Evolutionary conservation across 2,797 vertebrate genomes (phyloP).

Genomic region (Clarias laeviceps): DNA sequence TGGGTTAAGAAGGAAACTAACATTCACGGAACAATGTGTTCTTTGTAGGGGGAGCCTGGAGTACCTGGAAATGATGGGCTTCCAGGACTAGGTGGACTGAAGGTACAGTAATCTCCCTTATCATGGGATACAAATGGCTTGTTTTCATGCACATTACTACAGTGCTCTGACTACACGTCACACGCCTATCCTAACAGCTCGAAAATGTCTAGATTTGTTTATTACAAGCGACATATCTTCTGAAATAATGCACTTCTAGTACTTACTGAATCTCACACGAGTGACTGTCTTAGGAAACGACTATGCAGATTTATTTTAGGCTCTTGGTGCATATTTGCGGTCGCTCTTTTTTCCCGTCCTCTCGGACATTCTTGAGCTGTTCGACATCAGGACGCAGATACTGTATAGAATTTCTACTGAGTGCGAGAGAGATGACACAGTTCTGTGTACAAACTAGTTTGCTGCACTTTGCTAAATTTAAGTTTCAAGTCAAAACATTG

Average conservation of each 20-base stretch:
- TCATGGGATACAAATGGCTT: not conserved
- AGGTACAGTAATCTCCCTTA: conserved; percentile 55
- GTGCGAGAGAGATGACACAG: too few relatives aligned
- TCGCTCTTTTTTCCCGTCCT: conserved; percentile 28
- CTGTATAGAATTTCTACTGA: too few relatives aligned
- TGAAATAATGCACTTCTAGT: not conserved
- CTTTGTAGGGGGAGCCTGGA: conserved; percentile 60
- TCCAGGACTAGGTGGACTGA: conserved; percentile 57
- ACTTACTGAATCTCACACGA: not conserved
- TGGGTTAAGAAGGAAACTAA: not conserved
- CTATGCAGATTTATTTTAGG: conserved; percentile 38
- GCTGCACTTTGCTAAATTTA: conserved; percentile 16
- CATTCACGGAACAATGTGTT: conserved; percentile 4
- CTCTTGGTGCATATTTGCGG: conserved; percentile 50
- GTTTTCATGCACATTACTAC: not conserved
- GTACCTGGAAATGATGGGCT: conserved; percentile 56
- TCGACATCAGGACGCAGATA: conserved; percentile 39
- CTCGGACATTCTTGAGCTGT: conserved; percentile 34
- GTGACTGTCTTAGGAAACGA: conserved; percentile 7
- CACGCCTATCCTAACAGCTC: not conserved
- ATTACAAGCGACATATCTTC: not conserved
- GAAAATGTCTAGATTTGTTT: not conserved
- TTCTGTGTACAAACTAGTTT: conserved; percentile 3
- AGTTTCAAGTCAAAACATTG: conserved; percentile 46
- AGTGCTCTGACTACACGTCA: not conserved